These are phyloP conservation scores for Clamator glandarius DNA, from an alignment of 2,797 vertebrate species.

Conservation along the genomic window DNA sequence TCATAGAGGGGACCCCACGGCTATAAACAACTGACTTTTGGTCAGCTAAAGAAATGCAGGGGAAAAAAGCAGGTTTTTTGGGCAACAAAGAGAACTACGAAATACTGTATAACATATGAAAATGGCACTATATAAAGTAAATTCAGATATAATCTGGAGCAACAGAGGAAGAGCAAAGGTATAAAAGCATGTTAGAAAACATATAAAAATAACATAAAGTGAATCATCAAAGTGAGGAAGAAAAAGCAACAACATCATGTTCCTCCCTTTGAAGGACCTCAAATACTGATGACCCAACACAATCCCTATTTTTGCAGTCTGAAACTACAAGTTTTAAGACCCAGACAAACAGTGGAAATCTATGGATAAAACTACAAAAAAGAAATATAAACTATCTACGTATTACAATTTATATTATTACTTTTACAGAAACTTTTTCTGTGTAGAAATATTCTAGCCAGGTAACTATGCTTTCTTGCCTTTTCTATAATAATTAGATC, in stretches of 20 bases:
- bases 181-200: background rate
- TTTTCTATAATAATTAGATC: background rate
- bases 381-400: background rate
- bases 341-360: background rate
- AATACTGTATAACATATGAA: background rate
- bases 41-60: background rate
- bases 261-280: background rate
- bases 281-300: background rate
- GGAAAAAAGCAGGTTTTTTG: background rate
- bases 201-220: background rate
- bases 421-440: background rate
- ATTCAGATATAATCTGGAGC: background rate
- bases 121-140: background rate
- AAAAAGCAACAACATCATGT: background rate
- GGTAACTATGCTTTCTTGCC: background rate
- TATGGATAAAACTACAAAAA: background rate
- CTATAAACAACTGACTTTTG: background rate
- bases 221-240: background rate
- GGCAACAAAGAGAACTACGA: background rate
- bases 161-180: background rate
- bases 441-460: background rate
- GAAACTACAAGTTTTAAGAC: background rate
- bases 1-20: background rate
- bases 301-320: background rate
- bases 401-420: background rate